Percentiles rank a stretch among this genome's conserved stretches.
phyloP scores from a whole-genome alignment of 2,888 invertebrate species.

The Vannuccia rotundouncinata region DNA sequence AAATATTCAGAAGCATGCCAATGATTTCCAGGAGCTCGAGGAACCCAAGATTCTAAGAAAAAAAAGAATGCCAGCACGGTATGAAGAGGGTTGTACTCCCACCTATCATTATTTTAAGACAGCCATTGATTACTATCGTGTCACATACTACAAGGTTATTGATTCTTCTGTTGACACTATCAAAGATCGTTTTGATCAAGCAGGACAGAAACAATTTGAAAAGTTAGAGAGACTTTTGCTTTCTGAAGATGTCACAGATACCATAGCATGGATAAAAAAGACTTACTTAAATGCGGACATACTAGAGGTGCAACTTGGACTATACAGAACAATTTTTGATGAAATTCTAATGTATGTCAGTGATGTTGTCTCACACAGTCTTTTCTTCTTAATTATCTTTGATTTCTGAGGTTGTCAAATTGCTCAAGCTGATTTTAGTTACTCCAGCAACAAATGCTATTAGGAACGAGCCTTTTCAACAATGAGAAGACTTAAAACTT shows the following conservation, averaged over 20 bases:
- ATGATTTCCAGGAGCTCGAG: background rate
- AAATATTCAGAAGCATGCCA: background rate
- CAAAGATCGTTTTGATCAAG: background rate
- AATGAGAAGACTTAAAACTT: background rate
- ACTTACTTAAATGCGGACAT: background rate
- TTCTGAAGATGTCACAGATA: background rate
- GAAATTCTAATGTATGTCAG: background rate
- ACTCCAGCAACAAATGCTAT: background rate
- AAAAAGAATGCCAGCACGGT: background rate
- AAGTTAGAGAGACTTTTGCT: background rate
- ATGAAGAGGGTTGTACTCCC: background rate
- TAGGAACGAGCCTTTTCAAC: background rate
- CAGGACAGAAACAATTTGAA: background rate
- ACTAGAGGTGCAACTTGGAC: background rate
- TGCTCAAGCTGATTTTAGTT: background rate
- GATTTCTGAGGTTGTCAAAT: background rate
- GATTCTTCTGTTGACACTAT: background rate
- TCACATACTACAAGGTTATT: background rate
- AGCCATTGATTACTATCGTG: background rate
- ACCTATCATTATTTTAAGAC: background rate
- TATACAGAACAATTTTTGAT: background rate
- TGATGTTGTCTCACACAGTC: background rate
- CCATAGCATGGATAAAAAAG: background rate
- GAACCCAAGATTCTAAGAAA: background rate
- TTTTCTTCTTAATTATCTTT: background rate